Evolutionary conservation across 2,888 invertebrate genomes (phyloP), one percentile per base, ranked within the genome.

Genomic region (Himalopsyche anomala): DNA sequence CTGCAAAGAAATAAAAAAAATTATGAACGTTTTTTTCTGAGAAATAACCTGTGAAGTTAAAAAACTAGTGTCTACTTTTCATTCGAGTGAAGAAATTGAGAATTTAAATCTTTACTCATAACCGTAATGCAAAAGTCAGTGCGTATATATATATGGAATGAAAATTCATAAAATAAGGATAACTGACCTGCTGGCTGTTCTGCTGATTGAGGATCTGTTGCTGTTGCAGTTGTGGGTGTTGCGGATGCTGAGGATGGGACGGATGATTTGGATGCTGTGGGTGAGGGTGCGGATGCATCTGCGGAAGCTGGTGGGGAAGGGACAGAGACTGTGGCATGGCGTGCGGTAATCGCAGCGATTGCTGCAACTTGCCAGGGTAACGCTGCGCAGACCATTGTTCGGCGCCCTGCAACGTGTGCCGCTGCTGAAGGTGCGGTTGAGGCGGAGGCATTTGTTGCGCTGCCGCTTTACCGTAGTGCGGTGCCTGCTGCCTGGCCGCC

Each of bases 401-500:
- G 83, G 87, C 83, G 86, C 86, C 90, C 90, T 86, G 91, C 89
- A 84, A 89, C 89, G 86, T 89, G 91, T 82, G 91, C 91, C 90
- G 92, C 91, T 91, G 91, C 90, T 93, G 90, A 92, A 94, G 94
- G 91, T 91, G 91, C 87, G 93, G 89, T 91, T 93, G 90, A 89
- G 93, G 91, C 90, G 93, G 90, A 89, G 93, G 91, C 92, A 92
- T 92, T 89, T 93, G 89, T 85, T 91, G 91, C 56, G 96, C 96
- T 11, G 94, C 94, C 9, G 94, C 94, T 91, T 97, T 97, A 89
- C 97, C 97, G 90, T 96, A 97, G 89, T 96, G 96, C 55, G 97
- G 96, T 81, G 95, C 96, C 91, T 97, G 97, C 90, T 98, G 98
- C 80, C 98, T 94, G 11, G 98, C 98, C 83, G 98, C 98, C 91